Conservation (phyloP, 2,888 invertebrate species). For the Pantelozetes paolii region DNA sequence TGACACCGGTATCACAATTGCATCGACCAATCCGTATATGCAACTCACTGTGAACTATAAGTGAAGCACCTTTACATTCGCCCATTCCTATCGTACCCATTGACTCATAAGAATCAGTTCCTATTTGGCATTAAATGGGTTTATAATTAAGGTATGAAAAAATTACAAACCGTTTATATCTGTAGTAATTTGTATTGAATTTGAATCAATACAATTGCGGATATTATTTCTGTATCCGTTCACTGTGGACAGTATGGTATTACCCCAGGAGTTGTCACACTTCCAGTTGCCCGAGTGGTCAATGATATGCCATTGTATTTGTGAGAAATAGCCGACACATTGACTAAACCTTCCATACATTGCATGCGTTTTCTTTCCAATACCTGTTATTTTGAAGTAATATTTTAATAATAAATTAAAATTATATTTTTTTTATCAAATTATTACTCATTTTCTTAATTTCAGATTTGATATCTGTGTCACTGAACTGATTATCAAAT, state of each 20-base stretch:
- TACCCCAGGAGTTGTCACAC: not conserved
- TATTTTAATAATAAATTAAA: too few relatives aligned
- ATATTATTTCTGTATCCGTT: not conserved
- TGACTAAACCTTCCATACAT: not conserved
- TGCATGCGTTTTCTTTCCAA: not conserved
- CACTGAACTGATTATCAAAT: too few relatives aligned
- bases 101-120: not conserved
- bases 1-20: conserved; percentile 10
- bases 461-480: too few relatives aligned
- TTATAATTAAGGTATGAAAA: not conserved
- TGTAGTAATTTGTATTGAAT: not conserved
- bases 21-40: not conserved
- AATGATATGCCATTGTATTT: not conserved
- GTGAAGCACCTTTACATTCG: not conserved
- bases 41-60: not conserved
- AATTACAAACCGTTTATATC: not conserved
- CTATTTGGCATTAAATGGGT: not conserved
- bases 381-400: too few relatives aligned
- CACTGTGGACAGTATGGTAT: not conserved
- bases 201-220: not conserved
- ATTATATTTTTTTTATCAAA: too few relatives aligned
- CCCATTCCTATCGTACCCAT: not conserved
- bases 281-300: not conserved
- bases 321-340: not conserved
- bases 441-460: too few relatives aligned